These are phyloP conservation scores for Myripristis murdjan DNA, from an alignment of 2,797 vertebrate species.

Conservation along the genomic window DNA sequence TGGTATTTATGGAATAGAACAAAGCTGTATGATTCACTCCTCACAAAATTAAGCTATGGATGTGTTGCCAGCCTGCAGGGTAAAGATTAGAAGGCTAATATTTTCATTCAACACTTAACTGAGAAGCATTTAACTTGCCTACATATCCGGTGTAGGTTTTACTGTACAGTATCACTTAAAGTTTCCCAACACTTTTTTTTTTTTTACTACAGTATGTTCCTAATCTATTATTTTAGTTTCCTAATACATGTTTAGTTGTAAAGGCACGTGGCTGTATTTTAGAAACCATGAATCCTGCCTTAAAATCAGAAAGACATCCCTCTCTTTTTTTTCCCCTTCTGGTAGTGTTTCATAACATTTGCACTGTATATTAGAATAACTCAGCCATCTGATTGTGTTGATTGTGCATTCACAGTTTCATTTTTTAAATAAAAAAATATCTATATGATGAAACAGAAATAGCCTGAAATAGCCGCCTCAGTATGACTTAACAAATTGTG, in stretches of 20 bases:
- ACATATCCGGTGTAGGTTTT: constrained; percentile 10
- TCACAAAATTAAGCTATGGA: constrained; percentile 1
- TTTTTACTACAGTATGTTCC: constrained; percentile 5
- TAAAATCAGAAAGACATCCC: constrained; percentile 50
- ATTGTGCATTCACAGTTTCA: background rate
- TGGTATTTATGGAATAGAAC: constrained; percentile 25
- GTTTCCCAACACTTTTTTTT: background rate
- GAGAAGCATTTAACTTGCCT: constrained; percentile 3
- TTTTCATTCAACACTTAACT: background rate
- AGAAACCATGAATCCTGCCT: constrained; percentile 55
- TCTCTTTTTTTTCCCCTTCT: background rate
- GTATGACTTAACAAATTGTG: constrained; percentile 13
- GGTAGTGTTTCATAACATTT: background rate
- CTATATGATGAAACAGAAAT: constrained; percentile 11
- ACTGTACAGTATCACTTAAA: constrained; percentile 26
- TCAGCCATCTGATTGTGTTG: background rate
- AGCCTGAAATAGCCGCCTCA: too few species aligned
- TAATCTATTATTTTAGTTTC: constrained; percentile 19
- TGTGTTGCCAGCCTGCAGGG: constrained; percentile 3
- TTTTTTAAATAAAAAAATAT: too few species aligned
- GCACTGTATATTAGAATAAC: constrained; percentile 9
- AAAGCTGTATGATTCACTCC: constrained; percentile 13
- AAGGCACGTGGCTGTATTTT: constrained; percentile 39
- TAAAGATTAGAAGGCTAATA: background rate
- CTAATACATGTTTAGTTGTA: constrained; percentile 23